Evolutionary conservation across 2,888 invertebrate species (phyloP), one percentile per base, ranked within the genome.

Genomic region (Thumatha senex): DNA sequence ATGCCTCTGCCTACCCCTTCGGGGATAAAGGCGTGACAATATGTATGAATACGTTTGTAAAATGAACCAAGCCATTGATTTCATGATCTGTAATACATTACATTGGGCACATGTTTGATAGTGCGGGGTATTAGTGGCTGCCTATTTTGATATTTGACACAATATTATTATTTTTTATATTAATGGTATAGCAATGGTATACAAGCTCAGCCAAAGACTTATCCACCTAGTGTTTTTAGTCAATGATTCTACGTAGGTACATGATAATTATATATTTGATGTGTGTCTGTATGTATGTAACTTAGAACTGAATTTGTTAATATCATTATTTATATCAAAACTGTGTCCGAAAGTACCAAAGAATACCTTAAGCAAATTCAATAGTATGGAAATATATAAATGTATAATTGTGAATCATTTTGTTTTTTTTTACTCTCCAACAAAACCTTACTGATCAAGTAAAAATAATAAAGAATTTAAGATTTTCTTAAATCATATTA

Each of bases 311-410:
- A 47, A 50, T 66, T 69, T 56, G 60, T 55, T 42, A n/a, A 29
- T 31, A 40, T 35, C 39, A 55, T 29, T 5, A 46, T 15, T 24
- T 24, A 39, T 38, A 38, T 68, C 56, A 55, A 63, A 24, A 64
- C 72, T 65, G 67, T 77, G 76, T 67, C 67, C 72, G 61, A 56
- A 64, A 74, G 74, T 78, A 82, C 82, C 82, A 81, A 81, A 81
- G 81, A 81, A 63, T 65, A 65, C 40, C 42, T 56, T 43, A 67
- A 70, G 63, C 58, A 48, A 62, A 68, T 56, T 65, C 64, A 68
- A 58, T 56, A 63, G 66, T 58, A 70, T 67, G 14, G 61, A 66
- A 62, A 51, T 65, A 58, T 40, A 56, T 46, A 31, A 31, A 40
- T 30, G 41, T 56, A 40, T 56, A 47, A 39, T 42, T 47, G 18